Evolutionary conservation across 2,888 invertebrate genomes (phyloP).

Genomic region (Abrostola tripartita): DNA sequence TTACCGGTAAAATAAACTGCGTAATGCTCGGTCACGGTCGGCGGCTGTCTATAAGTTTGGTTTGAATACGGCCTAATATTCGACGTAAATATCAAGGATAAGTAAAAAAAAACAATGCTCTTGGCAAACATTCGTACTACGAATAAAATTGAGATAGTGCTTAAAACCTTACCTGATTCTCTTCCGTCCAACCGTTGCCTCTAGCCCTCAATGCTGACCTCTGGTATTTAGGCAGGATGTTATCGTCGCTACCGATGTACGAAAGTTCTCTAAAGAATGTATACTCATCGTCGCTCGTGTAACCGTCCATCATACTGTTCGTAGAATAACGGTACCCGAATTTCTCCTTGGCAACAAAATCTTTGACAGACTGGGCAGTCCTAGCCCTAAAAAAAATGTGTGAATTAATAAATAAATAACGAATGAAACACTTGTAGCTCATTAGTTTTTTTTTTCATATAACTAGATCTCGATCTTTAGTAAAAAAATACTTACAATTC

Average conservation of each 20-base stretch:
- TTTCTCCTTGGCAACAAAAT: conserved; percentile 79
- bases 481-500: conserved; percentile 82
- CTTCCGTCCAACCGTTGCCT: conserved; percentile 68
- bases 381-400: conserved; percentile 68
- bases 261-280: conserved; percentile 75
- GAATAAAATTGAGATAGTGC: too few relatives aligned
- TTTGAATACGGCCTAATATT: too few relatives aligned
- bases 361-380: conserved; percentile 80
- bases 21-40: too few relatives aligned
- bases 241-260: conserved; percentile 88
- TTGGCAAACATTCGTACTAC: too few relatives aligned
- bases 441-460: not conserved
- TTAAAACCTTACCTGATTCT: conserved; percentile 63
- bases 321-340: conserved; percentile 86
- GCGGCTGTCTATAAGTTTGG: too few relatives aligned
- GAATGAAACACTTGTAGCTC: conserved; percentile 4
- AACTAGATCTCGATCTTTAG: not conserved
- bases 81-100: too few relatives aligned
- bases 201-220: conserved; percentile 66
- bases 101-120: too few relatives aligned
- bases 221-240: conserved; percentile 81
- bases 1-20: too few relatives aligned
- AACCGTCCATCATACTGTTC: conserved; percentile 75
- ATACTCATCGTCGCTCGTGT: conserved; percentile 69
- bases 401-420: not conserved